These are phyloP conservation scores for Papilio demoleus DNA, from an alignment of 2,888 invertebrate species.

Conservation along the genomic window DNA sequence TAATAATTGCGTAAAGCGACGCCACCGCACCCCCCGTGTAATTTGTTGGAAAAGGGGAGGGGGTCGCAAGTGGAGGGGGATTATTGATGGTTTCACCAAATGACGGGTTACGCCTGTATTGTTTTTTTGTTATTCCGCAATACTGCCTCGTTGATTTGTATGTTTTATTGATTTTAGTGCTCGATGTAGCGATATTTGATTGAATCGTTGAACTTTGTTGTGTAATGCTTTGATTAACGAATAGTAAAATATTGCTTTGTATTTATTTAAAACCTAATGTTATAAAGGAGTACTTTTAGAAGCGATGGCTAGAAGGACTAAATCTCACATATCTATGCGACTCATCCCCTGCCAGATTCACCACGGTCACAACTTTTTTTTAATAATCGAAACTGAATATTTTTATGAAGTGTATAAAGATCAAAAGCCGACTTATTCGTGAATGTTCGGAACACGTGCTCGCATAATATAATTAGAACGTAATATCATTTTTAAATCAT, in stretches of 20 bases:
- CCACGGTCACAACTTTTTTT: too few relatives aligned
- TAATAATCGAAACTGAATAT: too few relatives aligned
- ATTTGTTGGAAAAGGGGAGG: conserved; percentile 61
- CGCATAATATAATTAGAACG: conserved; percentile 14
- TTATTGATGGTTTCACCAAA: conserved; percentile 68
- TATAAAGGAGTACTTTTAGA: too few relatives aligned
- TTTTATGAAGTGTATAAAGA: too few relatives aligned
- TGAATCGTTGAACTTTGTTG: conserved; percentile 2
- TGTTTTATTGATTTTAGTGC: conserved; percentile 52
- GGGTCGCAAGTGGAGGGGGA: conserved; percentile 47
- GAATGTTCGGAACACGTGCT: not conserved
- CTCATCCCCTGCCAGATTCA: too few relatives aligned
- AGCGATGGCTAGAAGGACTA: too few relatives aligned
- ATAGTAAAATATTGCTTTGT: not conserved
- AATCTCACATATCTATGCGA: too few relatives aligned
- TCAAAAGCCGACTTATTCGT: not conserved
- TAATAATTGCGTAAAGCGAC: conserved; percentile 77
- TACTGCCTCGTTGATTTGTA: conserved; percentile 10
- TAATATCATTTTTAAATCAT: conserved; percentile 41
- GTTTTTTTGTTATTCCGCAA: conserved; percentile 44
- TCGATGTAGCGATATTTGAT: conserved; percentile 27
- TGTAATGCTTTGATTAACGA: not conserved
- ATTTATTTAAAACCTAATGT: too few relatives aligned
- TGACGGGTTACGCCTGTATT: conserved; percentile 46
- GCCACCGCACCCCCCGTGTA: conserved; percentile 55